Evolutionary conservation across 2,797 vertebrate species (phyloP).

Genomic region (Pseudochromis fuscus): DNA sequence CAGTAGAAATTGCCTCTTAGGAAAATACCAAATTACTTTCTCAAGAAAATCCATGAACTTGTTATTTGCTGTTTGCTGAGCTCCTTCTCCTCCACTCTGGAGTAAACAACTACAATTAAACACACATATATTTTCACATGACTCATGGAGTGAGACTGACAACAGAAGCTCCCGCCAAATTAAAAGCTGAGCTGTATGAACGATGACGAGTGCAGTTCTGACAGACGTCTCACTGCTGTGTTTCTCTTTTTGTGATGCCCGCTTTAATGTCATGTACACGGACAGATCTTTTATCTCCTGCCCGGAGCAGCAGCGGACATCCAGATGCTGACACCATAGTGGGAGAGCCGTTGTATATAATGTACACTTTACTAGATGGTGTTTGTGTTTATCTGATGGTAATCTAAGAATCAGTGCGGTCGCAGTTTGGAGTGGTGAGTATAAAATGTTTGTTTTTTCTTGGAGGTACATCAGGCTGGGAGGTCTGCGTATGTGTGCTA

Average conservation of each 20-base stretch:
- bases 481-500: conserved; percentile 65
- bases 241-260: conserved; percentile 44
- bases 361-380: conserved; percentile 24
- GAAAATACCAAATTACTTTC: conserved; percentile 32
- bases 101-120: not conserved
- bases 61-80: conserved; percentile 60
- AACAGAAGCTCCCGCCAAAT: conserved; percentile 1
- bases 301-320: conserved; percentile 22
- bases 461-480: conserved; percentile 61
- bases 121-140: not conserved
- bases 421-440: conserved; percentile 46
- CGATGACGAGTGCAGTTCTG: conserved; percentile 18
- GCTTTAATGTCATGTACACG: conserved; percentile 31
- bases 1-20: conserved; percentile 25
- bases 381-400: conserved; percentile 68
- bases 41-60: conserved; percentile 38
- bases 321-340: conserved; percentile 45
- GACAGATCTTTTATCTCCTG: conserved; percentile 34
- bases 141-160: conserved; percentile 9
- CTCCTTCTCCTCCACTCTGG: conserved; percentile 17
- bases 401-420: conserved; percentile 58
- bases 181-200: conserved; percentile 23
- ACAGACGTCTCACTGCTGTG: conserved; percentile 2
- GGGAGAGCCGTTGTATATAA: not conserved
- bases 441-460: conserved; percentile 71